Conservation (phyloP, 35 echinoderm and acorn worm species). For the Strongylocentrotus purpuratus region DNA sequence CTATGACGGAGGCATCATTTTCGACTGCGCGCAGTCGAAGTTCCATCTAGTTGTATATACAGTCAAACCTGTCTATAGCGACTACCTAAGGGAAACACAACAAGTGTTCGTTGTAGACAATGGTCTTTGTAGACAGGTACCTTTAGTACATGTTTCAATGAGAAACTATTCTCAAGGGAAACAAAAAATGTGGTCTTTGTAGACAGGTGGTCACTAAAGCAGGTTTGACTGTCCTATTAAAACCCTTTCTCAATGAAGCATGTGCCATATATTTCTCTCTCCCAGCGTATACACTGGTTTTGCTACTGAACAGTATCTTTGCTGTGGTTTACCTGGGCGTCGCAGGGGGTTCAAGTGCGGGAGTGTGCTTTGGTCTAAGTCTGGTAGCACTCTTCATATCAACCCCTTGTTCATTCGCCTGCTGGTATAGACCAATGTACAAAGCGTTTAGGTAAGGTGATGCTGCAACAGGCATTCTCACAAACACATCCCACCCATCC, state of each 20-base stretch:
- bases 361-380: conserved; percentile 68
- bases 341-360: conserved; percentile 7
- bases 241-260: not conserved
- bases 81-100: too few species aligned
- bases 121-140: too few species aligned
- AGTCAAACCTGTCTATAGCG: too few species aligned
- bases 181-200: too few species aligned
- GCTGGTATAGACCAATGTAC: conserved; percentile 83
- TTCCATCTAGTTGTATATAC: too few species aligned
- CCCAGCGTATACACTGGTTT: conserved; percentile 63
- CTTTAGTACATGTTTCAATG: too few species aligned
- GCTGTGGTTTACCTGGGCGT: conserved; percentile 48
- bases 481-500: not conserved
- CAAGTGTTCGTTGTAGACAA: too few species aligned
- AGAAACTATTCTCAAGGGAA: too few species aligned
- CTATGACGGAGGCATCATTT: too few species aligned
- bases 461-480: not conserved
- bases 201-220: too few species aligned
- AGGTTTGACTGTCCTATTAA: too few species aligned
- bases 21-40: too few species aligned
- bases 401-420: conserved; percentile 61
- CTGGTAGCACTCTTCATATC: conserved; percentile 59
- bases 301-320: conserved; percentile 77
- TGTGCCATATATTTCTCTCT: not conserved
- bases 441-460: conserved; percentile 78